Conservation (phyloP, 2,797 vertebrate genomes). For the Podargus strigoides region DNA sequence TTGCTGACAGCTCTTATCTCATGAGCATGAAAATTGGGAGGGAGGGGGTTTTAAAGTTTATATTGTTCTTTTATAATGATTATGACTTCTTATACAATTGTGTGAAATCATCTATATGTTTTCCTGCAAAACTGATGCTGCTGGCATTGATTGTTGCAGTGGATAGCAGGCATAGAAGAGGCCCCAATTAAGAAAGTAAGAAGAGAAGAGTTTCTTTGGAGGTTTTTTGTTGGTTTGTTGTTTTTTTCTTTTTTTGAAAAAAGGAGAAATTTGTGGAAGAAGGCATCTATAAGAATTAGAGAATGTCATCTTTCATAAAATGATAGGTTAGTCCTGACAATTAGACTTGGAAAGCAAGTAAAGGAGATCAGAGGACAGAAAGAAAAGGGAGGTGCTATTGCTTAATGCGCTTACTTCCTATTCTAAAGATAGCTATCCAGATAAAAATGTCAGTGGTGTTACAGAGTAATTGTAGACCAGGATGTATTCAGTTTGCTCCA, state of each 20-base stretch:
- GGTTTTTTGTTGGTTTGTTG: too few relatives aligned
- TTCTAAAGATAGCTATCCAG: slow-evolving; percentile 8
- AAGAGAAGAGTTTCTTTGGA: neutral
- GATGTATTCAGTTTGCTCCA: slow-evolving; percentile 19
- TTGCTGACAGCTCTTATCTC: neutral
- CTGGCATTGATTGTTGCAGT: neutral
- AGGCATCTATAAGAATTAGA: neutral
- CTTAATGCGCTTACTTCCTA: neutral
- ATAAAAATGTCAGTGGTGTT: slow-evolving; percentile 6
- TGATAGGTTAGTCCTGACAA: neutral
- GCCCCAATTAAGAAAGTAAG: neutral
- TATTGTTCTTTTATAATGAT: neutral
- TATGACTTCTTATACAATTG: neutral
- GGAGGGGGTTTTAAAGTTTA: neutral
- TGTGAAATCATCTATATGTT: neutral
- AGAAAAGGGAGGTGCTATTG: neutral
- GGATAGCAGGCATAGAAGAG: neutral
- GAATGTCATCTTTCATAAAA: neutral
- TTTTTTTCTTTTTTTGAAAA: neutral
- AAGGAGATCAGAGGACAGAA: neutral
- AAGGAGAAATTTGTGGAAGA: neutral
- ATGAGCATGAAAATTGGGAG: neutral
- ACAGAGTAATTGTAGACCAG: neutral
- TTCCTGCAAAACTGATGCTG: neutral
- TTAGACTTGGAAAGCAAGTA: neutral